Base-by-base conservation (phyloP, 1,140 invertebrate genomes). In the Eubasilissa regina region DNA sequence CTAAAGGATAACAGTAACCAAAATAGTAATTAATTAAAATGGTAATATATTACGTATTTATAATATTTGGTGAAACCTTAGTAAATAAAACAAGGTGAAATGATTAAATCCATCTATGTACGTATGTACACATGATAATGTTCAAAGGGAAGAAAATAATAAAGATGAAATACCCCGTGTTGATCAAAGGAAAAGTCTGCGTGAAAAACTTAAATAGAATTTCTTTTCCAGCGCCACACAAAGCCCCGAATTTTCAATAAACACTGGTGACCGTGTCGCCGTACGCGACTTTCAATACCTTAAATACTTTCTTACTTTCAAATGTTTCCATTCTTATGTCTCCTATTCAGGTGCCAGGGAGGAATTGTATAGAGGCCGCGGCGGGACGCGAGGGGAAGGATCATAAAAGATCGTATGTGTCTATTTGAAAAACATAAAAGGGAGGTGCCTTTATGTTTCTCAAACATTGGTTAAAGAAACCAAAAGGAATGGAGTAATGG, bases 351-450 rank as follows among this genome's bases (percentile, higher is more conserved):
- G 77, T 79, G 77, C 75, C 73, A 77, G 25, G 75, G 80, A 43
- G 74, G 19, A 48, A n/a, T 64, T 62, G 44, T 58, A 56, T 56
- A 58, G 72, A 11, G 73, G 66, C 51, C 13, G 75, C 51, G 55
- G n/a, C 43, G 44, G 15, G 70, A 35, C 44, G 56, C 17, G 44
- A 68, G 73, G 80, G 80, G 73, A 35, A 68, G 76, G 76, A 79
- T 81, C 80, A 81, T 81, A 81, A 81, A 81, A 81, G 77, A 81
- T 79, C 77, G 80, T 81, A 81, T 81, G 80, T 81, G 80, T 81
- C 80, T 81, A 81, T 81, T 81, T 81, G 80, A 79, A 81, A 81
- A 81, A 81, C 80, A 81, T 81, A 81, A 81, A 81, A 81, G 80
- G 77, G 77, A 79, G 80, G 80, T 74, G 77, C 77, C 79, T 81